Evolutionary conservation across 2,797 vertebrate genomes (phyloP).

Genomic region (Cetoscarus ocellatus): DNA sequence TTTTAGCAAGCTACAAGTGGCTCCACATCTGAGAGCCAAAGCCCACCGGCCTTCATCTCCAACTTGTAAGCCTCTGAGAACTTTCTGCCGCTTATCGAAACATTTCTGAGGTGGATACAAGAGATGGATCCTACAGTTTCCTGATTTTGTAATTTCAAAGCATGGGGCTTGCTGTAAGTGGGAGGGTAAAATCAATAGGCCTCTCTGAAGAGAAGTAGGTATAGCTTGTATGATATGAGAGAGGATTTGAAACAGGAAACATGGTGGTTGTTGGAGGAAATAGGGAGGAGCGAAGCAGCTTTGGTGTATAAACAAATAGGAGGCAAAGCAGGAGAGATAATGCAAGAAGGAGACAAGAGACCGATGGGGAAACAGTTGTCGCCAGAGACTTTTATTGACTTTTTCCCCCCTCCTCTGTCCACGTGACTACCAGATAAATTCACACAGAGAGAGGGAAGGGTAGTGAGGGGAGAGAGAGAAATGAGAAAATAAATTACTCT

Average conservation of each 20-base stretch:
- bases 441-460: constrained; percentile 76
- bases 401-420: constrained; percentile 71
- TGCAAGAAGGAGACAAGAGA: constrained; percentile 83
- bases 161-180: constrained; percentile 70
- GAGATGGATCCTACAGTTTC: constrained; percentile 81
- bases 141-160: constrained; percentile 84
- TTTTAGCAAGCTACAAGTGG: constrained; percentile 44
- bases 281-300: constrained; percentile 73
- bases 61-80: constrained; percentile 68
- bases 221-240: constrained; percentile 73
- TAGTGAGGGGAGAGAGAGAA: constrained; percentile 89
- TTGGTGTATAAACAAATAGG: constrained; percentile 82
- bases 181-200: constrained; percentile 80
- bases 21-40: constrained; percentile 41
- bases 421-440: constrained; percentile 88
- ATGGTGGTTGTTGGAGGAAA: constrained; percentile 66
- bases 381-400: constrained; percentile 89
- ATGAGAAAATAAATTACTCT: constrained; percentile 97
- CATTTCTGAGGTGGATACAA: constrained; percentile 70
- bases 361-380: constrained; percentile 87
- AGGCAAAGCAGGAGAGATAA: constrained; percentile 81
- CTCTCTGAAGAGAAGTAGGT: constrained; percentile 73
- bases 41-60: constrained; percentile 53
- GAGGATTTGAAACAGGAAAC: constrained; percentile 75
- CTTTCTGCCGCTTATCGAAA: constrained; percentile 64